Base-by-base conservation (phyloP, 1,140 invertebrate species). In the Hestina assimilis region DNA sequence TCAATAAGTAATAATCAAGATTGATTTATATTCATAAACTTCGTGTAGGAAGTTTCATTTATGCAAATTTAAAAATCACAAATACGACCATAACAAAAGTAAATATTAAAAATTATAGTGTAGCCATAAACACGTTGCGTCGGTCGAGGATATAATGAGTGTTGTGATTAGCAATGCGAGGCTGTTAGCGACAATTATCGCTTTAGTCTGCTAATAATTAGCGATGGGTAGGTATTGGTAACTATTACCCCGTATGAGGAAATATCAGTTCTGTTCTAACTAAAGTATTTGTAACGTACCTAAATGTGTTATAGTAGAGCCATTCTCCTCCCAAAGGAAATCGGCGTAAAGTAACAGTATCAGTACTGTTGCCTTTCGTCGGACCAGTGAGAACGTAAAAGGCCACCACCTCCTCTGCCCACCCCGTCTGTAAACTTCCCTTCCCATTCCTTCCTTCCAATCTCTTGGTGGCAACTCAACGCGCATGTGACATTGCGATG, bases 141-240 rank as follows among this genome's bases (percentile, higher is more conserved):
- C 19, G 42, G 31, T 52, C 24, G 48, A 59, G 48, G 15, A 29
- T 58, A 59, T 58, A 59, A 59, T 59, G 56, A 50, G 46, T 35
- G 35, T 33, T 28, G 46, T 60, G 56, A 60, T 64, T 64, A 64
- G 62, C 69, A 72, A 69, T 62, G 63, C 41, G 35, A 57, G 65
- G 46, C 69, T 53, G 70, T 81, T 77, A 81, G 60, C 54, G 63
- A 70, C 59, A 74, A 81, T 77, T 77, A 81, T 56, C 72, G 54
- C 46, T 64, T 61, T 33, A 54, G 57, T 50, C 60, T 11, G 56
- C 33, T 31, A 52, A 54, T 62, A 73, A 72, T 73, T 75, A 74
- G 64, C 72, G 53, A 42, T 60, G 52, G 40, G 38, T 38, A 62
- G 60, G 55, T 48, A 70, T 66, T 65, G 60, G 52, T 52, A 51